A percentile compares a stretch with the other conserved stretches of the same genome.
These are phyloP conservation scores for Ruditapes philippinarum DNA, from an alignment of 1,140 invertebrate genomes.

Conservation along the genomic window DNA sequence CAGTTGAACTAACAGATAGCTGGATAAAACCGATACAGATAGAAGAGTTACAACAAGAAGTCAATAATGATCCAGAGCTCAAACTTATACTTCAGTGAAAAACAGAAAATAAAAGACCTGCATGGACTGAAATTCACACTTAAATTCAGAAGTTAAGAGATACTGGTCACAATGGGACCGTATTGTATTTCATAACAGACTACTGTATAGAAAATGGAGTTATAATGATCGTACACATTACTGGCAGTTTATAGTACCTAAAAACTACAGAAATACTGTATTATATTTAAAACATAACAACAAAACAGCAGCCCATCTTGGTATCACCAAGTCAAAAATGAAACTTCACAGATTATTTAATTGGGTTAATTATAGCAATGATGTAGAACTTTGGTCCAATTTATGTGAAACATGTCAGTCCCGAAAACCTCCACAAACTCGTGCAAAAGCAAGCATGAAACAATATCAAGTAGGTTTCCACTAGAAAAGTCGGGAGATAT, in stretches of 20 bases:
- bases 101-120: background rate
- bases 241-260: background rate
- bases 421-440: background rate
- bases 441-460: background rate
- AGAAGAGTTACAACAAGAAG: background rate
- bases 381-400: background rate
- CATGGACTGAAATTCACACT: background rate
- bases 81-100: background rate
- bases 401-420: background rate
- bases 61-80: background rate
- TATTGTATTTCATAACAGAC: background rate
- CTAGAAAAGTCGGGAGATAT: background rate
- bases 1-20: background rate
- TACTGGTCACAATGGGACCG: background rate
- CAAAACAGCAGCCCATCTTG: background rate
- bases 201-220: background rate
- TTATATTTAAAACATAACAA: background rate
- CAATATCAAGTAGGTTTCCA: background rate
- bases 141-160: background rate
- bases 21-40: background rate
- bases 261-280: background rate
- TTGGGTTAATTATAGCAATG: background rate
- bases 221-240: background rate
- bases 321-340: background rate
- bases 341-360: background rate